phyloP scores from a whole-genome alignment of 2,797 vertebrate species.

The Nyctalus aviator region DNA sequence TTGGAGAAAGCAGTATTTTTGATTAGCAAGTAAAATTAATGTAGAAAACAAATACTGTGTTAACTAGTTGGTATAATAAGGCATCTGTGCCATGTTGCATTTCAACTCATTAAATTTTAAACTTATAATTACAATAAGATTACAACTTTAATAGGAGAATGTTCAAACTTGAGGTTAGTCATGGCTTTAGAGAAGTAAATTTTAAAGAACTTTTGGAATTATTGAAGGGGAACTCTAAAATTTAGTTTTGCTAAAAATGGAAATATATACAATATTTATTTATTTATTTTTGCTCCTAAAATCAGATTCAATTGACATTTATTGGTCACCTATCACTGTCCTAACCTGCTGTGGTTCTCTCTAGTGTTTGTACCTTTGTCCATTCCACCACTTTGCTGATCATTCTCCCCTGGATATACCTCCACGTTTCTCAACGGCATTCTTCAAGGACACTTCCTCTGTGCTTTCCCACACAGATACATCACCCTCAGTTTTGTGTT shows the following conservation, averaged over 20 bases:
- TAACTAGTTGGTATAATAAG: conserved; percentile 85
- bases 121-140: conserved; percentile 80
- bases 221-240: conserved; percentile 39
- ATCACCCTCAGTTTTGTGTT: background rate
- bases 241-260: conserved; percentile 46
- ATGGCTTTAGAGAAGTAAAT: conserved; percentile 66
- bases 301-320: conserved; percentile 44
- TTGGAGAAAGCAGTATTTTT: conserved; percentile 79
- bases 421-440: background rate
- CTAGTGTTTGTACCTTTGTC: background rate
- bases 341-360: background rate
- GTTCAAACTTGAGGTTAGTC: conserved; percentile 57
- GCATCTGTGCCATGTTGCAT: conserved; percentile 83
- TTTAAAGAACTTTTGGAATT: conserved; percentile 59
- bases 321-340: background rate
- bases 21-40: conserved; percentile 85
- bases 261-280: conserved; percentile 39
- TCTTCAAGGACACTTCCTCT: conserved; percentile 14
- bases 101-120: conserved; percentile 85
- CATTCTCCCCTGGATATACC: background rate
- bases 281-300: conserved; percentile 38
- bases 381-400: background rate
- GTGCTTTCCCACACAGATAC: background rate
- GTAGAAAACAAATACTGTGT: conserved; percentile 83
- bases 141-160: conserved; percentile 74